Evolutionary conservation across 2,888 invertebrate genomes (phyloP).

Genomic region (Ditula angustiorana): DNA sequence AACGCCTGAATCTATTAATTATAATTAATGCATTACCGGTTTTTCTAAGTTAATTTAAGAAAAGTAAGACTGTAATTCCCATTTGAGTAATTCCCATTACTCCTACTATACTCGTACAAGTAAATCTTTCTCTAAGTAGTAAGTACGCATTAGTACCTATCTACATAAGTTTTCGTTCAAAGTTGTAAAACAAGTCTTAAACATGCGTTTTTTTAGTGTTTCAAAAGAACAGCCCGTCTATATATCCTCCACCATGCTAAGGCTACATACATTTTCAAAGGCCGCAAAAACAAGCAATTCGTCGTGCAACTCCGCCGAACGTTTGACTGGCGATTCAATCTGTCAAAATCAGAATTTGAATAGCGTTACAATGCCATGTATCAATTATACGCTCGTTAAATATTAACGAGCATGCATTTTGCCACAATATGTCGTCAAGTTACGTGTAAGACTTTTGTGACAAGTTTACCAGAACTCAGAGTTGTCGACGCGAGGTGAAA

Average conservation of each 20-base stretch:
- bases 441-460: conserved; percentile 10
- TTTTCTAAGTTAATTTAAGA: no score
- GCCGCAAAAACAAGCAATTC: conserved; percentile 31
- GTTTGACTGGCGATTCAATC: conserved; percentile 22
- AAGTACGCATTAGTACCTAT: no score
- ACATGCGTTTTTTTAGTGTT: no score
- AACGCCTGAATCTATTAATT: no score
- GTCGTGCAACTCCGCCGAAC: not conserved
- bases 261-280: not conserved
- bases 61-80: no score
- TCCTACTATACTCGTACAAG: no score
- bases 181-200: no score
- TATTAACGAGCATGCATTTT: conserved; percentile 29
- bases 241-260: not conserved
- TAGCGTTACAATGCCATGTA: conserved; percentile 27
- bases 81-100: no score
- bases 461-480: conserved; percentile 11
- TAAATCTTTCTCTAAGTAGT: no score
- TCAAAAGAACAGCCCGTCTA: no score
- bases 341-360: conserved; percentile 36
- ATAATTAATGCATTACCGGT: no score
- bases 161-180: no score
- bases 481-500: not conserved
- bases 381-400: conserved; percentile 36
- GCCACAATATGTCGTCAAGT: conserved; percentile 20